Evolutionary conservation across 2,113 vertebrate species (phyloP), one percentile per base, ranked within the genome.

Genomic region (Notothenia coriiceps): DNA sequence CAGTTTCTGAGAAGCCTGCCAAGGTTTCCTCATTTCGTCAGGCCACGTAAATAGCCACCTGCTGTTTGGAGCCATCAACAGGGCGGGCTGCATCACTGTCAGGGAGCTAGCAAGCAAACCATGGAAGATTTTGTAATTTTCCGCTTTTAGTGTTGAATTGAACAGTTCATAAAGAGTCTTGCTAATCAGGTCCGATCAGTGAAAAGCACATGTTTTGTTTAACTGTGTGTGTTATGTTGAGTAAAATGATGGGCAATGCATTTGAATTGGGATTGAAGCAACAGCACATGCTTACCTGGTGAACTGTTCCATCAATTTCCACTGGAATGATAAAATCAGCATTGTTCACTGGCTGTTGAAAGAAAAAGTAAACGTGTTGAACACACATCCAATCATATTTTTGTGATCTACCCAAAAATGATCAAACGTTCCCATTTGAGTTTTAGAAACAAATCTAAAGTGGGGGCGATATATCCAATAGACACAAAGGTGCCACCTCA

Each of bases 311-410:
- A 92, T 98, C 97, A 46, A 98, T 97, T 90, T 98, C 97, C 92
- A 98, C 96, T 52, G 97, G 97, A 94, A 97, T 97, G 95, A 97
- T 97, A 95, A 97, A 98, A 93, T 98, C 97, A 2, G 97, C 96
- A 60, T 97, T 97, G 95, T 96, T 97, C 91, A 98, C 95, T 6
- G 97, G 97, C 97, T 98, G 95, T 65, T 63, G 69, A 67, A 54
- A 70, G 70, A 14, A 84, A 63, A 89, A 66, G 64, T 2, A 64
- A 3, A 29, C 47, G 12, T 15, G 54, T 65, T 64, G 74, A 13
- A 46, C 11, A 17, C 62, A 25, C 1, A 56, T 12, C 43, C 11
- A 20, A 15, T 0, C 49, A 2, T 1, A 8, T 12, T 33, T 49
- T 17, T 15, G 7, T 47, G 3, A 59, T 47, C 6, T 52, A 6